Conservation (phyloP, 2,888 invertebrate genomes). For the Erebia epiphron region DNA sequence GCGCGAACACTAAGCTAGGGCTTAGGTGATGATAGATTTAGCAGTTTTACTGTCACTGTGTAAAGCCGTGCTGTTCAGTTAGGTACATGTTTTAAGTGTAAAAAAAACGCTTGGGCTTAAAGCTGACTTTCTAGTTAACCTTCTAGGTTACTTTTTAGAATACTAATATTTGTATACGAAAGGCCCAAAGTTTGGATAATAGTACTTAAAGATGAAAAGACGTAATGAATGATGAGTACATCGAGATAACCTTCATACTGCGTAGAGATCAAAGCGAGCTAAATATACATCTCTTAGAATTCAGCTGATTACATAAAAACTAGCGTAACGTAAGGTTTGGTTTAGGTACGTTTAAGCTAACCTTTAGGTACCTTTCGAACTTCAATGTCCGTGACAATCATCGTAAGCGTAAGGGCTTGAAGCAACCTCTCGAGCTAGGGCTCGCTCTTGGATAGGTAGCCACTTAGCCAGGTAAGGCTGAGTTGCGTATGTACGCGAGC, state of each 20-base stretch:
- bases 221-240: neutral
- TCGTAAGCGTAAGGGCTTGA: too few relatives aligned
- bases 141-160: neutral
- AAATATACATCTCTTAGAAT: neutral
- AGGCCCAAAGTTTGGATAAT: neutral
- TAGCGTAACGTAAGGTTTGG: neutral
- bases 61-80: neutral
- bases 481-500: too few relatives aligned
- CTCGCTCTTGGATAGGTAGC: too few relatives aligned
- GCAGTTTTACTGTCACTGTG: neutral
- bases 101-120: neutral
- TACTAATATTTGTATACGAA: neutral
- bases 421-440: too few relatives aligned
- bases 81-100: neutral
- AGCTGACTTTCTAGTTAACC: neutral
- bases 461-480: too few relatives aligned
- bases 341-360: neutral
- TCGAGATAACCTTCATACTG: neutral
- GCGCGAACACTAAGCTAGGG: slow-evolving; percentile 91
- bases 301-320: neutral
- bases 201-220: neutral
- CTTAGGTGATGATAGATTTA: slow-evolving; percentile 84
- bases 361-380: neutral
- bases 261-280: neutral
- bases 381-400: neutral